Evolutionary conservation across 2,113 vertebrate species (phyloP), one percentile per base, ranked within the genome.

Genomic region (Sakesphorus luctuosus): DNA sequence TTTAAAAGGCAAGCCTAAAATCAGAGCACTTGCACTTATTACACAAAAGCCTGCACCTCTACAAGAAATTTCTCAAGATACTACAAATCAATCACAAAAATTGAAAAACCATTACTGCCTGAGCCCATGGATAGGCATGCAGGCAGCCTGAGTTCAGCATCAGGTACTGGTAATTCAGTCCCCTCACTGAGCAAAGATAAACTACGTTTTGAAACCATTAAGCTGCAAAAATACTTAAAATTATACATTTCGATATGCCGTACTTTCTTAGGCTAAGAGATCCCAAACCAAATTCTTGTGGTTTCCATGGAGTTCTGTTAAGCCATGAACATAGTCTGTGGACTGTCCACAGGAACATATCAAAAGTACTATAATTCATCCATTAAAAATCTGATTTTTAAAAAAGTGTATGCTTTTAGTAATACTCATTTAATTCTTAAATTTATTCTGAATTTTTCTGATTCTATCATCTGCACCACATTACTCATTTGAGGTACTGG

Each of bases 141-240:
- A 59, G 38, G 69, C 58, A 67, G 50, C 72, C 77, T 5, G 33
- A 71, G 72, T 56, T 83, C 66, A 74, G 76, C 36, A 50, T 50
- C 66, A 78, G 66, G 55, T 35, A 50, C 35, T 69, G 49, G 84
- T 53, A 91, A 91, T 82, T 63, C 84, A 89, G 55, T 56, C 71
- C 65, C 71, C 88, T 88, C 43, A 26, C 35, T 33, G 14, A 73
- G 29, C 38, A 53, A 38, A 11, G 18, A 29, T 20, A 63, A 40
- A 63, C 26, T 84, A 18, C 12, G 7, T 71, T 93, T 93, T 61
- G 23, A 95, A 95, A 78, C 65, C 61, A 56, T 81, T 68, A 90
- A 81, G 73, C 61, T 78, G 52, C 78, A 96, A 88, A 96, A 95
- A 90, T 81, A 93, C 61, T 93, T 93, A 74, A 46, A 95, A 68